Percentiles rank a stretch among this genome's conserved stretches.
Conservation (phyloP, 2,888 invertebrate genomes). For the Catotricha subobsoleta region DNA sequence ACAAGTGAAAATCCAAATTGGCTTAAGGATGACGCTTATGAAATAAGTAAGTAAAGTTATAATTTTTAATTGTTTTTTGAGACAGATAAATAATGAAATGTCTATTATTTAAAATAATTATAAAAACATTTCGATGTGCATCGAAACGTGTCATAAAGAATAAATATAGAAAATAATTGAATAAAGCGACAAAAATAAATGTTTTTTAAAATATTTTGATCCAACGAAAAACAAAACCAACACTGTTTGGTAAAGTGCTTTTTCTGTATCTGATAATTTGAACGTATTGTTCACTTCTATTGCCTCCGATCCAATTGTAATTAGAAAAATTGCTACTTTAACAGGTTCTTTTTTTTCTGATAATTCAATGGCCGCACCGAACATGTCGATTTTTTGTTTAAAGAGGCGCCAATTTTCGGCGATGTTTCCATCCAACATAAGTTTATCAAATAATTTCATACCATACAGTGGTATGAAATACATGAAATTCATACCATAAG, state of each 20-base stretch:
- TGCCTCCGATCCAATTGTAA: slow-evolving; percentile 15
- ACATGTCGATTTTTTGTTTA: slow-evolving; percentile 14
- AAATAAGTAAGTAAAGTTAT: too few relatives aligned
- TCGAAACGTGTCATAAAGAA: too few relatives aligned
- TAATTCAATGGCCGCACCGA: slow-evolving; percentile 14
- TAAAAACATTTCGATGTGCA: too few relatives aligned
- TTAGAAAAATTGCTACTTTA: slow-evolving; percentile 15
- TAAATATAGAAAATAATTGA: too few relatives aligned
- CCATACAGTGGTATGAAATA: background rate
- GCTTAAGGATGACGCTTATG: too few relatives aligned
- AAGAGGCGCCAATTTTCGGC: slow-evolving; percentile 16
- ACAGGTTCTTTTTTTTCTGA: slow-evolving; percentile 12
- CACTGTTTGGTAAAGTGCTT: slow-evolving; percentile 11
- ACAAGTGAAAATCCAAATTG: too few relatives aligned
- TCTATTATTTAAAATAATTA: too few relatives aligned
- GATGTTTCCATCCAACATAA: slow-evolving; percentile 10
- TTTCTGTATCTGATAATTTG: slow-evolving; percentile 11
- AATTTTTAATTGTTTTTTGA: too few relatives aligned
- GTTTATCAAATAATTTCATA: background rate
- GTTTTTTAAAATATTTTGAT: too few relatives aligned
- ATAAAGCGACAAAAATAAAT: too few relatives aligned
- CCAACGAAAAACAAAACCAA: slow-evolving; percentile 13
- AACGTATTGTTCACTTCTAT: slow-evolving; percentile 16
- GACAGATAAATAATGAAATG: too few relatives aligned
- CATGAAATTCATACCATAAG: too few relatives aligned